A percentile compares a stretch with the other conserved stretches of the same genome.
These are phyloP conservation scores for Sipha maydis DNA, from an alignment of 2,888 invertebrate genomes.

Conservation along the genomic window DNA sequence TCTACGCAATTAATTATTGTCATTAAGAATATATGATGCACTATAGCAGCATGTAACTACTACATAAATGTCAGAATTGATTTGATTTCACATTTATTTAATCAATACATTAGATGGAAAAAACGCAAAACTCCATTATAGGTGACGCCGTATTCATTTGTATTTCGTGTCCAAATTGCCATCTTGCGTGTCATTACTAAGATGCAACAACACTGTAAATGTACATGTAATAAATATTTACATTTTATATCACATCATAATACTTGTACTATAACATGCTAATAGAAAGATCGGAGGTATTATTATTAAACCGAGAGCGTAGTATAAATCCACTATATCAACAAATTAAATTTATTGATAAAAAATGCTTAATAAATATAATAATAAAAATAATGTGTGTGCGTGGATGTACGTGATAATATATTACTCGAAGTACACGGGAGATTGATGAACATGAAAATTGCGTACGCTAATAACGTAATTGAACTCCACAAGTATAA, in stretches of 20 bases:
- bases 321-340: neutral
- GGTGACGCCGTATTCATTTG: neutral
- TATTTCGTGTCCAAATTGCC: neutral
- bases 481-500: slow-evolving; percentile 1
- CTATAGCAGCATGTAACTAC: too few species aligned
- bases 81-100: too few species aligned
- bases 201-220: neutral
- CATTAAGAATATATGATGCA: too few species aligned
- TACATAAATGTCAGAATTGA: too few species aligned
- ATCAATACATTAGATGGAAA: too few species aligned
- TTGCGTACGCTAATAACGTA: neutral
- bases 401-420: neutral
- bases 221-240: neutral
- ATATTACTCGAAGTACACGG: neutral
- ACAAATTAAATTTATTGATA: neutral
- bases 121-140: neutral
- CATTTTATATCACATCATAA: neutral
- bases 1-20: too few species aligned
- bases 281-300: too few species aligned
- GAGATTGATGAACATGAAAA: slow-evolving; percentile 26
- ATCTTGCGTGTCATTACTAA: neutral
- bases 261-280: too few species aligned
- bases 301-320: neutral
- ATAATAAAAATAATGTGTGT: neutral
- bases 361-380: neutral